phyloP scores from a whole-genome alignment of 2,797 vertebrate genomes.

The Apodemus agrarius region DNA sequence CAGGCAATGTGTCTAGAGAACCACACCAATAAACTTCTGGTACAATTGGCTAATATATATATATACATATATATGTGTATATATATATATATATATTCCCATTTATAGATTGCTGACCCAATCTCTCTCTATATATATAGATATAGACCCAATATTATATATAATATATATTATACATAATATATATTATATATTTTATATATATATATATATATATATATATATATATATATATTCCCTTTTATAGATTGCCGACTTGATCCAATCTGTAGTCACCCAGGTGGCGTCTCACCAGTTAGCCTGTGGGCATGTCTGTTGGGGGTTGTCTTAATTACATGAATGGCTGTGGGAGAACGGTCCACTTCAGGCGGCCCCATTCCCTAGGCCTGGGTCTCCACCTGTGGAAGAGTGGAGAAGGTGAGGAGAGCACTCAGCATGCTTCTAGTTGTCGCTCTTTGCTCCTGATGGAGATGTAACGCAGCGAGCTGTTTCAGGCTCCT shows the following conservation, averaged over 20 bases:
- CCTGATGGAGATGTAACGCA: not conserved
- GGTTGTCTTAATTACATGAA: not conserved
- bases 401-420: not conserved
- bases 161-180: no score
- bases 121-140: no score
- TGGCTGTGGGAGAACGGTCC: not conserved
- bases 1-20: not conserved
- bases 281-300: not conserved
- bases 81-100: no score
- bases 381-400: not conserved
- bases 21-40: not conserved
- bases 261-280: not conserved
- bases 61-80: no score
- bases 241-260: not conserved
- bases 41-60: not conserved
- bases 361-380: not conserved
- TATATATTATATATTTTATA: no score
- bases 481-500: not conserved
- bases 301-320: not conserved
- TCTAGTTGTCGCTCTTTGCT: not conserved
- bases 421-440: not conserved
- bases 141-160: no score
- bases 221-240: no score
- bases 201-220: no score
- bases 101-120: no score